Percentiles rank a stretch among this genome's conserved stretches.
Evolutionary conservation across 2,888 invertebrate genomes (phyloP).

Genomic region (Anaspis maculata): DNA sequence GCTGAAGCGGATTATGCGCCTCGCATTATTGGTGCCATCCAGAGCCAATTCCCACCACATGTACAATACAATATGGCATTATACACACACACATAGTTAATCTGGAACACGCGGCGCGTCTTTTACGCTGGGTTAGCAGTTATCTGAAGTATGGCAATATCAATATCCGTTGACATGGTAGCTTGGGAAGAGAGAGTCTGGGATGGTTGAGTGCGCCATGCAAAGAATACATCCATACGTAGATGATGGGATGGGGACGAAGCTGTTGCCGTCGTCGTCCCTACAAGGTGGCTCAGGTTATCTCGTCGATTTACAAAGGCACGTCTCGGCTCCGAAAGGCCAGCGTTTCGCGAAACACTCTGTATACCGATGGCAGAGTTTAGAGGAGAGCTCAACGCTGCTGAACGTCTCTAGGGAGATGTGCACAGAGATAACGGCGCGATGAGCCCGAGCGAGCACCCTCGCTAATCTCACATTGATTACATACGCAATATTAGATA

Average conservation of each 20-base stretch:
- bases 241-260: too few species aligned
- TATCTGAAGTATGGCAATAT: conserved; percentile 28
- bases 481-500: conserved; percentile 42
- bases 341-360: background rate
- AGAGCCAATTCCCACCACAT: too few species aligned
- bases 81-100: too few species aligned
- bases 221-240: too few species aligned
- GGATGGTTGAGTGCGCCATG: too few species aligned
- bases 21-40: too few species aligned
- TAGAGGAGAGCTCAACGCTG: conserved; percentile 9
- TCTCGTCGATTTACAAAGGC: background rate
- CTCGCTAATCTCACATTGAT: conserved; percentile 42
- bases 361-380: too few species aligned
- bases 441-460: conserved; percentile 36
- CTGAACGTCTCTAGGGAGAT: conserved; percentile 34
- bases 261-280: background rate
- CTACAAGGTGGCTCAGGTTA: background rate
- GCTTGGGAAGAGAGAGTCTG: conserved; percentile 22
- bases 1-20: too few species aligned
- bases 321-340: background rate
- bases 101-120: conserved; percentile 12
- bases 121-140: conserved; percentile 17
- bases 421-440: conserved; percentile 32
- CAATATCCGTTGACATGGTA: conserved; percentile 33
- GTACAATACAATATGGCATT: too few species aligned